Base-by-base conservation (phyloP, 2,113 vertebrate genomes). In the Cacatua alba region DNA sequence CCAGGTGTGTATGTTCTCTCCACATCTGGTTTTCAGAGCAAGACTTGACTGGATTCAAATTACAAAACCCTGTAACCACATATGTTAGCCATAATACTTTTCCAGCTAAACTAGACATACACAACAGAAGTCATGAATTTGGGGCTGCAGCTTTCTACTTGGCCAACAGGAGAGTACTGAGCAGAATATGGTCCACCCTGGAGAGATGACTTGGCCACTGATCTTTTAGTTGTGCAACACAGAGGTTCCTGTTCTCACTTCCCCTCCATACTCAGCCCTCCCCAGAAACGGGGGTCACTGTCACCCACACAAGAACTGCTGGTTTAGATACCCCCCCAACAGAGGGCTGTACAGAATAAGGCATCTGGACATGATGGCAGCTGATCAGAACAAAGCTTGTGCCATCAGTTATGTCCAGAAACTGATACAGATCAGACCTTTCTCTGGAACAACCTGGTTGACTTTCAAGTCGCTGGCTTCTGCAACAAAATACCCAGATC, bases 11-110 rank as follows among this genome's bases (percentile, higher is more conserved):
- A 37, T 2, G 49, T 90, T 86, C 88, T 70, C 88, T 86, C 39
- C 80, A 78, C 86, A 94, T 94, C 86, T 95, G 94, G 37, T 78
- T 92, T 91, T 86, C 92, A 92, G 39, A 88, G 79, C 46, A 80
- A 90, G 53, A 33, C 37, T 88, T 62, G 31, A n/a, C 21, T 0
- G 0, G 74, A 77, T 51, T 90, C 76, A 68, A 48, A 81, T 88
- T 86, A 77, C 88, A 84, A 74, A 75, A 65, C 19, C 29, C 88
- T 85, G 43, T 85, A 74, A 51, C 20, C 51, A 92, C n/a, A 3
- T 41, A 17, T 21, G 23, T 82, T 51, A 74, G 67, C 71, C n/a
- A 31, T 49, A 70, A 63, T 10, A 39, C 46, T 77, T 69, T 59
- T 59, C 55, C 79, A 93, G 48, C 39, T 64, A 55, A 70, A 86